Conservation (phyloP, 2,113 vertebrate genomes). For the Oryzias javanicus region DNA sequence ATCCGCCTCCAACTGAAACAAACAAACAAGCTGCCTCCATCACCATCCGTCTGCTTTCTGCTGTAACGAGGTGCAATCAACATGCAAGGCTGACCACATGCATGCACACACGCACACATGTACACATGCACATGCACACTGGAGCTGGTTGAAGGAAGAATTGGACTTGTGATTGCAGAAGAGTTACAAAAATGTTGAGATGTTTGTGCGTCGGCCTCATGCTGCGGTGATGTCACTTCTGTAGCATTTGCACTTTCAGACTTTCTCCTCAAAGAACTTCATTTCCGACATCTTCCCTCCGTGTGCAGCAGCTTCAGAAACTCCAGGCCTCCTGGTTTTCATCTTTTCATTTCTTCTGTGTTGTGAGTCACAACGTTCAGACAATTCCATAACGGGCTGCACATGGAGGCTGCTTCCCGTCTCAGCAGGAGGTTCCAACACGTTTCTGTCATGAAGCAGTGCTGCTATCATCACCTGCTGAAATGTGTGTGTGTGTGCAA, state of each 20-base stretch:
- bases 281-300: no score
- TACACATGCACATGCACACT: slow-evolving; percentile 39
- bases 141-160: slow-evolving; percentile 60
- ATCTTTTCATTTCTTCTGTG: neutral
- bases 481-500: slow-evolving; percentile 5
- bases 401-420: neutral
- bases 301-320: no score
- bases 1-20: slow-evolving; percentile 52
- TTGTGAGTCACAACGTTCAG: neutral
- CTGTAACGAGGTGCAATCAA: slow-evolving; percentile 74
- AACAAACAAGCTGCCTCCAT: slow-evolving; percentile 63
- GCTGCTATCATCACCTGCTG: slow-evolving; percentile 35
- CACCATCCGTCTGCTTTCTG: slow-evolving; percentile 68
- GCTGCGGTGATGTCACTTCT: slow-evolving; percentile 60
- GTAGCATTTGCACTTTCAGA: slow-evolving; percentile 45
- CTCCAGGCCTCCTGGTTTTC: no score
- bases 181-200: slow-evolving; percentile 68
- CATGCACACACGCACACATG: slow-evolving; percentile 42
- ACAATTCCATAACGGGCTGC: neutral
- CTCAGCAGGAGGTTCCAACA: slow-evolving; percentile 1
- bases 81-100: slow-evolving; percentile 68
- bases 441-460: slow-evolving; percentile 5
- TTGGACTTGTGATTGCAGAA: slow-evolving; percentile 69
- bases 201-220: slow-evolving; percentile 61
- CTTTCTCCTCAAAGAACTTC: neutral